Evolutionary conservation across 2,888 invertebrate species (phyloP), one percentile per base, ranked within the genome.

Genomic region (Silvanus unidentatus): DNA sequence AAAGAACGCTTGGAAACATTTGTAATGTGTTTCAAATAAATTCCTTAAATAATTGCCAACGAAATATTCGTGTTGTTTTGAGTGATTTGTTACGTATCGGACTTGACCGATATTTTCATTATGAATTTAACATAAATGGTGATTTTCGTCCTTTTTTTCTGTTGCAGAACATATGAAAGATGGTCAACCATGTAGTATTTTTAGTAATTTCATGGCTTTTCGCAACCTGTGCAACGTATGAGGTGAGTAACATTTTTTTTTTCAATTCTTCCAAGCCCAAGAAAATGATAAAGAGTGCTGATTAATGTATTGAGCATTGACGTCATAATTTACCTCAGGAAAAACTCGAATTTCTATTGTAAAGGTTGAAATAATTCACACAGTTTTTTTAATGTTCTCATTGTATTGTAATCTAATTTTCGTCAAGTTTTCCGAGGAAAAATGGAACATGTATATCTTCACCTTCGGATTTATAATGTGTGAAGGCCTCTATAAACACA

Each of bases 101-200:
- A 32, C 32, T 32, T 32, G 13, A 12, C 13, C 13, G 5, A 32
- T 12, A 32, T 32, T 4, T 32, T 32, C n/a, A 12, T 5, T 5
- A 12, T 12, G 3, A n/a, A 32, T 32, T 32, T 5, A 12, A 32
- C 10, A 32, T 32, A 5, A 32, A 3, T 32, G n/a, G 4, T 28
- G 28, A 28, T 28, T 28, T 28, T 9, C 10, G 28, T 8, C 28
- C n/a, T n/a, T n/a, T n/a, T n/a, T 28, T 68, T 53, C 69, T 69
- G 47, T 72, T 39, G 57, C 63, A 59, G 59, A 53, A 51, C 49
- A 22, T 8, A 22, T 32, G 13, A 12, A 53, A 52, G 68, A 66
- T 16, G 74, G 70, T 51, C 71, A 73, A 57, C 70, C 73, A 56
- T 71, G 67, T 59, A 65, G 65, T 47, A 70, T 66, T 54, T 69